Conservation (phyloP, 2,888 invertebrate genomes). For the Cephus pygmeus region DNA sequence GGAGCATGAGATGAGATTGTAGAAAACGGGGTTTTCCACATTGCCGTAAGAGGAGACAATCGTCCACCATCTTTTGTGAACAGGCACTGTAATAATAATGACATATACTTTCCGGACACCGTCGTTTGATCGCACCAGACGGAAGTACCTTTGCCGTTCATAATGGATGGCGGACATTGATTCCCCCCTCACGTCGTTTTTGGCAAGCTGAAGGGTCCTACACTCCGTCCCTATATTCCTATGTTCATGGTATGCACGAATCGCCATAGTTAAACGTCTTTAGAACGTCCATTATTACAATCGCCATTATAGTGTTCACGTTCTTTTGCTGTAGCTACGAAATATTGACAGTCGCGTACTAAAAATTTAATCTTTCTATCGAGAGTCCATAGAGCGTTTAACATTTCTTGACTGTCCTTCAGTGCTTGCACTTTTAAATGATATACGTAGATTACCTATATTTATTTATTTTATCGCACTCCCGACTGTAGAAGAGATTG, state of each 20-base stretch:
- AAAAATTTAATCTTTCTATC: neutral
- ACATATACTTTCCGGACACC: neutral
- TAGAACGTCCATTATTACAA: neutral
- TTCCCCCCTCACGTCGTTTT: neutral
- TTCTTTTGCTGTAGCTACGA: neutral
- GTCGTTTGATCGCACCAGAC: neutral
- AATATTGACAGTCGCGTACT: neutral
- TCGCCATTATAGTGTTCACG: neutral
- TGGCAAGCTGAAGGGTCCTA: neutral
- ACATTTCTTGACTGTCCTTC: neutral
- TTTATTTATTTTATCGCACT: neutral
- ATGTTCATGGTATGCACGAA: neutral
- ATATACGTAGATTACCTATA: neutral
- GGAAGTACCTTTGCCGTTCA: neutral
- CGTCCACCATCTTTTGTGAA: neutral
- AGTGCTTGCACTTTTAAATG: neutral
- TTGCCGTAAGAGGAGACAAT: neutral
- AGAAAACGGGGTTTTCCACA: neutral
- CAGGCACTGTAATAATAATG: neutral
- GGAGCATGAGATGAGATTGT: neutral
- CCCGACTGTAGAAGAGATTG: neutral
- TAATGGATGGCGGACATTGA: neutral
- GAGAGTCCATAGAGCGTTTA: neutral
- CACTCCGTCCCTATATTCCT: neutral
- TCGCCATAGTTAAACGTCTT: neutral